These are phyloP conservation scores for Barypeithes pellucidus DNA, from an alignment of 2,888 invertebrate species.

Conservation along the genomic window DNA sequence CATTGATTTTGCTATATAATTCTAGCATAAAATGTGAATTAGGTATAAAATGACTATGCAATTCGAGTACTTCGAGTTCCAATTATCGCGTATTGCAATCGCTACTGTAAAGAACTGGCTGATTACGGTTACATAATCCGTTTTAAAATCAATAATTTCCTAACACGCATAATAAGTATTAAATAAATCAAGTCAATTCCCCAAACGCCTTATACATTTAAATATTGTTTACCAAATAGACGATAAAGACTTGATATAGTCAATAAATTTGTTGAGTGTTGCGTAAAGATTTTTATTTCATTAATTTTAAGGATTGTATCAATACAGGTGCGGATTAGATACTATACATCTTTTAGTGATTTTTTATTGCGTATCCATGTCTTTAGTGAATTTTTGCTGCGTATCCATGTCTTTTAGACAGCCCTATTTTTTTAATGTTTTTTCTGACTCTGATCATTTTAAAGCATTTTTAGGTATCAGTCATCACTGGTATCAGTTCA, in stretches of 20 bases:
- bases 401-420: too few species aligned
- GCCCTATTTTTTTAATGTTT: too few species aligned
- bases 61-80: conserved; percentile 35
- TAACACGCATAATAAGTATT: conserved; percentile 46
- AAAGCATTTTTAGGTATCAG: too few species aligned
- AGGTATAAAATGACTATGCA: conserved; percentile 41
- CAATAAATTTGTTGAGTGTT: conserved; percentile 25
- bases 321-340: conserved; percentile 14
- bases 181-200: conserved; percentile 45
- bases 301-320: conserved; percentile 12
- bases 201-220: conserved; percentile 38
- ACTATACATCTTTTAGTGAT: not conserved
- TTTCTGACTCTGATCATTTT: too few species aligned
- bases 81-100: conserved; percentile 40
- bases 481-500: too few species aligned
- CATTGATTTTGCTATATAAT: conserved; percentile 29
- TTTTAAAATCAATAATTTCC: conserved; percentile 45
- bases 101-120: conserved; percentile 33
- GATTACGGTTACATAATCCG: conserved; percentile 41
- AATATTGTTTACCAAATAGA: conserved; percentile 44
- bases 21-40: conserved; percentile 35
- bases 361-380: too few species aligned
- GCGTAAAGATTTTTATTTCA: conserved; percentile 19
- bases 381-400: too few species aligned
- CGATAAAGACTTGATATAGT: conserved; percentile 32